These are phyloP conservation scores for Drosophila nikananu DNA, from an alignment of 1,140 invertebrate species.

Conservation along the genomic window DNA sequence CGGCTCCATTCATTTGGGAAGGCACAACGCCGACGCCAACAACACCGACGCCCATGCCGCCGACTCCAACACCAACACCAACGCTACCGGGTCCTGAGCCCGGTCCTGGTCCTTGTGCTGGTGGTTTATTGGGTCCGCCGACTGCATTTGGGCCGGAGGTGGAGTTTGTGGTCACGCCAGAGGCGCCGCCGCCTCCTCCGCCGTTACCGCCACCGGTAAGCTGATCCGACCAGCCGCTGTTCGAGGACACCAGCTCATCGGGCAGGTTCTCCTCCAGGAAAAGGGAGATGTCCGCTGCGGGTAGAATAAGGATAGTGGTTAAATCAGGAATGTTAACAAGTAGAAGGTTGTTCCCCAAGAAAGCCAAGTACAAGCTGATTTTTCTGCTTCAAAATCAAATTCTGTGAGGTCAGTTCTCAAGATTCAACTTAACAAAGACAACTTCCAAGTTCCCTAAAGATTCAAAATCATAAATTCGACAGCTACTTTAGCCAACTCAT, in stretches of 20 bases:
- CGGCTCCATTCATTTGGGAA: conserved; percentile 88
- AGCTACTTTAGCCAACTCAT: too few relatives aligned
- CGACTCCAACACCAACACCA: conserved; percentile 86
- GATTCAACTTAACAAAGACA: too few relatives aligned
- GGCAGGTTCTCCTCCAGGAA: conserved; percentile 96
- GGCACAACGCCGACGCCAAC: conserved; percentile 85
- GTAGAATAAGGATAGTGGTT: not conserved
- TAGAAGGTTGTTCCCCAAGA: not conserved
- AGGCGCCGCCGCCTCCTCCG: conserved; percentile 88
- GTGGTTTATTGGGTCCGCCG: conserved; percentile 87
- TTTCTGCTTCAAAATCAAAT: too few relatives aligned
- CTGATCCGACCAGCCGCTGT: conserved; percentile 89
- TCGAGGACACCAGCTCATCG: conserved; percentile 93
- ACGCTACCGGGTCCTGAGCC: conserved; percentile 86
- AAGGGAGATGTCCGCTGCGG: conserved; percentile 87
- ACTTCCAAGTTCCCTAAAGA: too few relatives aligned
- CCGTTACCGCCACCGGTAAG: conserved; percentile 87
- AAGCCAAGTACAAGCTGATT: not conserved
- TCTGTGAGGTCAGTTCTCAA: too few relatives aligned
- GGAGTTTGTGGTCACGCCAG: conserved; percentile 85
- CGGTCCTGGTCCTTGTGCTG: conserved; percentile 89
- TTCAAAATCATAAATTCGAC: too few relatives aligned
- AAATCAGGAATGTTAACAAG: not conserved
- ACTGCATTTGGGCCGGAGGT: conserved; percentile 84
- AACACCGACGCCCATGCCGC: conserved; percentile 85